Conservation (phyloP, 2,797 vertebrate genomes). For the Nyctalus aviator region DNA sequence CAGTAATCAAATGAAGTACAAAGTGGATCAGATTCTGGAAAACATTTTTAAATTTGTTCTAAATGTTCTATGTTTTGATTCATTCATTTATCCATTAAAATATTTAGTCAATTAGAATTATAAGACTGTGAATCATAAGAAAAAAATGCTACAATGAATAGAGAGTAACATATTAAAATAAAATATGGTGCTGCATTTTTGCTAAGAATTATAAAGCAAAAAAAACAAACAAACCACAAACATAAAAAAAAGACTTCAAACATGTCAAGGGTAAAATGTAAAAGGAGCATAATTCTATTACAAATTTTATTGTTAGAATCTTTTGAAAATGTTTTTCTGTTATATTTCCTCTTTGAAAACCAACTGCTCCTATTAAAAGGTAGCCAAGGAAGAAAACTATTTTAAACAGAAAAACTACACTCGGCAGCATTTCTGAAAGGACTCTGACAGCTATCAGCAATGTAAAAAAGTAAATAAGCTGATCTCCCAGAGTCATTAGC, state of each 20-base stretch:
- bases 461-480: conserved; percentile 53
- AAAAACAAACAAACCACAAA: neutral
- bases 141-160: neutral
- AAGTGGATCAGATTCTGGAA: neutral
- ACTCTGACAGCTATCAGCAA: neutral
- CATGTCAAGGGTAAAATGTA: neutral
- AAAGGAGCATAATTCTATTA: neutral
- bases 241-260: neutral
- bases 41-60: neutral
- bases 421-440: conserved; percentile 7
- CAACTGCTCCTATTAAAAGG: neutral
- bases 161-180: neutral
- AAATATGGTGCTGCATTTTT: neutral
- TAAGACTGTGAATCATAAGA: neutral
- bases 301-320: neutral
- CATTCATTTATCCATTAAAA: neutral
- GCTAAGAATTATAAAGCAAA: conserved; percentile 26
- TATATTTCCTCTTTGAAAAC: neutral
- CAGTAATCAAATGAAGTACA: neutral
- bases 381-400: neutral
- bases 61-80: neutral
- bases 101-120: neutral
- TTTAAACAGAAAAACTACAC: neutral
- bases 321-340: neutral
- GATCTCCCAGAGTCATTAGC: neutral